Evolutionary conservation across 2,888 invertebrate species (phyloP), one percentile per base, ranked within the genome.

Genomic region (Caenorhabditis imperialis): DNA sequence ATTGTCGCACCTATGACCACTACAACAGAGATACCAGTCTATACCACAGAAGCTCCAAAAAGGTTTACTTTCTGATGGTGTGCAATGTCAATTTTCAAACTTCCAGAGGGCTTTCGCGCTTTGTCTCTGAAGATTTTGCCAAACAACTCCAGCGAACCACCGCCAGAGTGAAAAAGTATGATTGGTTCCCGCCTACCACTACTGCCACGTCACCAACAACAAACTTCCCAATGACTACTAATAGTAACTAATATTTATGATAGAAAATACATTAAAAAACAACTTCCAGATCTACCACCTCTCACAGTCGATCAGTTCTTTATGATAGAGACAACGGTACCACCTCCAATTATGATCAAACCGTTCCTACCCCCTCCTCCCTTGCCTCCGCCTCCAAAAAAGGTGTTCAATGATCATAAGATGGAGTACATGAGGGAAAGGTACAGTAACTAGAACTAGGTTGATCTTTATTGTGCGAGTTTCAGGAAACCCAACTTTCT

Each of bases 111-210:
- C 48, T 54, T 42, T 50, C 54, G 0, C 27, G 74, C 14, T 74
- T 74, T 40, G 67, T 74, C 3, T 67, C 74, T 3, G 61, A 57
- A 40, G 61, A 67, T 20, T 61, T 67, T 44, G 60, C 63, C 20
- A 67, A 55, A 45, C 54, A 51, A 47, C 42, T 72, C 35, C 62
- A 50, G 30, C 12, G 67, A 33, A 74, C 67, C 4, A 74, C 67
- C 0, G 58, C 67, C 1, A 65, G 42, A 37, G 38, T 63, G 14
- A 60, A 50, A 44, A 60, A 61, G 3, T 48, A 48, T 27, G 62
- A 60, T 50, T 73, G 74, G 74, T 74, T 74, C 20, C 74, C 74
- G 3, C 74, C 74, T 8, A 74, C 74, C 16, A 74, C 74, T 6
- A 67, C 74, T n/a, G 23, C 47, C 10, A 47, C 60, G 1, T 22